Evolutionary conservation across 2,888 invertebrate genomes (phyloP).

Genomic region (Aphrophora alni): DNA sequence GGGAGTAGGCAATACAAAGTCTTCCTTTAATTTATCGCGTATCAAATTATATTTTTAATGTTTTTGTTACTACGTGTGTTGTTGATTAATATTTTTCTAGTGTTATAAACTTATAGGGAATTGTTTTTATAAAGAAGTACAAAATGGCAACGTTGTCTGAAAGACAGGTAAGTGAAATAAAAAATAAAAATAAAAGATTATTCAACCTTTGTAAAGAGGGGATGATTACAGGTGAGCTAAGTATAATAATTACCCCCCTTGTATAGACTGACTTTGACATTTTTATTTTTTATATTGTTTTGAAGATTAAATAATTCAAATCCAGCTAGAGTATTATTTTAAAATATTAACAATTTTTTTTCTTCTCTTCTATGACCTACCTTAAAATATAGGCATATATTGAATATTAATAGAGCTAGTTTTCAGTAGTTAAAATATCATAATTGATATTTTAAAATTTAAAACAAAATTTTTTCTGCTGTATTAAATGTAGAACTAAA

Average conservation of each 20-base stretch:
- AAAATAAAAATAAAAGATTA: not conserved
- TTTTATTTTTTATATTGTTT: too few species aligned
- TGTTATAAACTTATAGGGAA: not conserved
- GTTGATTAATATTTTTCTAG: constrained; percentile 11
- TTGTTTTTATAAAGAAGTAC: constrained; percentile 21
- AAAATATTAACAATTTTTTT: too few species aligned
- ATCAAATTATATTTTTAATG: not conserved
- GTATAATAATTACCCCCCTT: not conserved
- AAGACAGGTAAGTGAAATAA: constrained; percentile 34
- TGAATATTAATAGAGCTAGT: too few species aligned
- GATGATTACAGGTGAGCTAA: constrained; percentile 2
- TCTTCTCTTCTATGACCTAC: not conserved
- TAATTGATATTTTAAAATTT: too few species aligned
- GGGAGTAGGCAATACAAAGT: not conserved
- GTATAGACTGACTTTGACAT: too few species aligned
- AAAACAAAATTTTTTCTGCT: too few species aligned
- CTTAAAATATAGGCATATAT: too few species aligned
- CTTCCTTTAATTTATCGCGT: not conserved
- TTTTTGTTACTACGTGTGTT: constrained; percentile 16
- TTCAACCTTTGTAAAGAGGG: not conserved
- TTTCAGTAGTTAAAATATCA: too few species aligned
- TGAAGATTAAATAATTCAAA: too few species aligned
- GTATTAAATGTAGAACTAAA: too few species aligned
- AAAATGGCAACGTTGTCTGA: constrained; percentile 39
- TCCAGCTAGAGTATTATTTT: too few species aligned